Conservation (phyloP, 1,140 invertebrate species). For the Agrilus planipennis region DNA sequence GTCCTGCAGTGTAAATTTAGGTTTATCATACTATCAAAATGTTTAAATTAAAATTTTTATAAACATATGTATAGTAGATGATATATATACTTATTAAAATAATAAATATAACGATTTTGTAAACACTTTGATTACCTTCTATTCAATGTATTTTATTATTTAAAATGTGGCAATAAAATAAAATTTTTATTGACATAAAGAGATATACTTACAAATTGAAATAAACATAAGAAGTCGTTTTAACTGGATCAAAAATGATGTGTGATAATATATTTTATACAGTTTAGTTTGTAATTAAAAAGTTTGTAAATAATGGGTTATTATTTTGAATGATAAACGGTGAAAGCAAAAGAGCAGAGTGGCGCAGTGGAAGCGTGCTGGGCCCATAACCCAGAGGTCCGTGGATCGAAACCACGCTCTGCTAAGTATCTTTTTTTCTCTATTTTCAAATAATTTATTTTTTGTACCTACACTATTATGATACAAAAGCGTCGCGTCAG, state of each 20-base stretch:
- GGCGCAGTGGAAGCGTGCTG: constrained; percentile 96
- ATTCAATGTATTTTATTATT: no score
- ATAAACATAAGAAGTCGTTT: no score
- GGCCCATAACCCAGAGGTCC: constrained; percentile 97
- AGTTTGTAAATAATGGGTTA: constrained; percentile 5
- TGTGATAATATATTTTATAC: no score
- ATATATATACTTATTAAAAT: constrained; percentile 1
- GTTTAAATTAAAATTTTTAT: neutral
- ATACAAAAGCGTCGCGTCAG: no score
- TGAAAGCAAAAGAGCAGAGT: constrained; percentile 82
- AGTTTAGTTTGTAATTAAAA: no score
- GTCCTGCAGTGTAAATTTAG: neutral
- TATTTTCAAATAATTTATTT: no score
- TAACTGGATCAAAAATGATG: no score
- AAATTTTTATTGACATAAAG: no score
- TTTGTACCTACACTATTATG: no score
- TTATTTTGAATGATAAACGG: neutral
- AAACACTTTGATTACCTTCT: neutral
- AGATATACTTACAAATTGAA: no score
- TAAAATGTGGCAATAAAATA: no score
- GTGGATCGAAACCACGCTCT: constrained; percentile 91
- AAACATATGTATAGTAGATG: constrained; percentile 5
- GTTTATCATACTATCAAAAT: neutral
- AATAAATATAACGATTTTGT: neutral
- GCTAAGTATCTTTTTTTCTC: no score